phyloP scores from a whole-genome alignment of 2,113 vertebrate genomes.

The Albula goreensis region DNA sequence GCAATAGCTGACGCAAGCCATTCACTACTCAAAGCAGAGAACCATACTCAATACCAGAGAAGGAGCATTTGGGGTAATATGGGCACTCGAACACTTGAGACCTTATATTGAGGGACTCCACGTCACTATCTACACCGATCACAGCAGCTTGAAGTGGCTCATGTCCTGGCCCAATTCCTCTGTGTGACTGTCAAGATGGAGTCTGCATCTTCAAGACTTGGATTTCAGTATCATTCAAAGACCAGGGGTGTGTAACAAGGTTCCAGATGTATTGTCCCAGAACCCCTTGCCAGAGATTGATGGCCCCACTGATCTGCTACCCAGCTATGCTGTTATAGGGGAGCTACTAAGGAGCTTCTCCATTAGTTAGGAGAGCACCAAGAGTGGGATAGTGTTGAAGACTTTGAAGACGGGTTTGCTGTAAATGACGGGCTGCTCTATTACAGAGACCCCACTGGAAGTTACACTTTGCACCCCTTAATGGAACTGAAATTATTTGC shows the following conservation, averaged over 20 bases:
- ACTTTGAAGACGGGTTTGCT: background rate
- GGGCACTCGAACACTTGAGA: constrained; percentile 27
- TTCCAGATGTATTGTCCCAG: background rate
- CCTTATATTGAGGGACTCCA: constrained; percentile 14
- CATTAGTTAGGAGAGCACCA: background rate
- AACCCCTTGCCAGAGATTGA: background rate
- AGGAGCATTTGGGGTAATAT: constrained; percentile 21
- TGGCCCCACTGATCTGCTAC: background rate
- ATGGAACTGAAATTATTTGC: constrained; percentile 21
- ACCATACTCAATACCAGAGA: constrained; percentile 4
- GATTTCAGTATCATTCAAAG: constrained; percentile 24
- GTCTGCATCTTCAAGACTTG: constrained; percentile 14
- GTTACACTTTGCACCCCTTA: background rate
- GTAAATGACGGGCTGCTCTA: constrained; percentile 18
- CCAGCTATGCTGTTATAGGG: background rate
- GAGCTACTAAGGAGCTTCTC: background rate
- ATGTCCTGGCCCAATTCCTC: constrained; percentile 17
- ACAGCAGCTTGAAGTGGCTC: constrained; percentile 18
- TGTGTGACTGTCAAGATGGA: background rate
- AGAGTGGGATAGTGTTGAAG: background rate
- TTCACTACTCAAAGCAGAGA: constrained; percentile 3
- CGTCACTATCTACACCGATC: constrained; percentile 29
- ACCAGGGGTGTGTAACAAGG: constrained; percentile 5
- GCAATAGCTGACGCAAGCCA: constrained; percentile 17
- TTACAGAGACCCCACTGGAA: background rate